A percentile compares a stretch with the other conserved stretches of the same genome.
phyloP scores from a whole-genome alignment of 2,113 vertebrate species.

The Phalacrocorax carbo region DNA sequence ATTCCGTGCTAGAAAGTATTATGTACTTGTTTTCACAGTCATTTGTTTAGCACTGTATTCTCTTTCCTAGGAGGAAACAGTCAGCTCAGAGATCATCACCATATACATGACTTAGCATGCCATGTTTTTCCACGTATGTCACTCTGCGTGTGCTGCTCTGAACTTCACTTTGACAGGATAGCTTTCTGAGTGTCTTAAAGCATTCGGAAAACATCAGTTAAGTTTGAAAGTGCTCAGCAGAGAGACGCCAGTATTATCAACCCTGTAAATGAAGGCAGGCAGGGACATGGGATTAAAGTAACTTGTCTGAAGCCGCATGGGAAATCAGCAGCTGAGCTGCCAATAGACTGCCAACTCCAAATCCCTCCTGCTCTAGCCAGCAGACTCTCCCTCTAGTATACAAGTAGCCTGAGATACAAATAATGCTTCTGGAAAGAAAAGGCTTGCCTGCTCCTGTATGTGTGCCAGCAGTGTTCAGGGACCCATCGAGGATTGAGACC shows the following conservation, averaged over 20 bases:
- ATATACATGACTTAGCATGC: no score
- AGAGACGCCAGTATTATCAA: background rate
- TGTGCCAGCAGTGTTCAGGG: background rate
- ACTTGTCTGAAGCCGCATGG: background rate
- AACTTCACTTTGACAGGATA: background rate
- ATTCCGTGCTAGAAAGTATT: background rate
- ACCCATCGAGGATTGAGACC: no score
- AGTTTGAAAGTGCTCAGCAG: background rate
- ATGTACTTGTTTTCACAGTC: background rate
- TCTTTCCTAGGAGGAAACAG: background rate
- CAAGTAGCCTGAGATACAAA: background rate
- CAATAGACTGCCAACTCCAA: background rate
- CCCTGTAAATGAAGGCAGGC: background rate
- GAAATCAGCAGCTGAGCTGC: background rate
- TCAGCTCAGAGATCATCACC: background rate
- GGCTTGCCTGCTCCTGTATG: background rate
- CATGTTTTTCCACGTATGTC: background rate
- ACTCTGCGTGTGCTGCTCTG: background rate
- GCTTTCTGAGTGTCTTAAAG: background rate
- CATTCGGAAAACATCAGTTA: background rate
- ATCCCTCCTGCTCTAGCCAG: background rate
- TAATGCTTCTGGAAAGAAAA: background rate
- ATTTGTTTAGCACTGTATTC: background rate
- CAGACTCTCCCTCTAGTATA: background rate
- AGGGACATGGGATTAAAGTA: background rate